Evolutionary conservation across 2,888 invertebrate genomes (phyloP), one percentile per base, ranked within the genome.

Genomic region (Pedicia rivosa): DNA sequence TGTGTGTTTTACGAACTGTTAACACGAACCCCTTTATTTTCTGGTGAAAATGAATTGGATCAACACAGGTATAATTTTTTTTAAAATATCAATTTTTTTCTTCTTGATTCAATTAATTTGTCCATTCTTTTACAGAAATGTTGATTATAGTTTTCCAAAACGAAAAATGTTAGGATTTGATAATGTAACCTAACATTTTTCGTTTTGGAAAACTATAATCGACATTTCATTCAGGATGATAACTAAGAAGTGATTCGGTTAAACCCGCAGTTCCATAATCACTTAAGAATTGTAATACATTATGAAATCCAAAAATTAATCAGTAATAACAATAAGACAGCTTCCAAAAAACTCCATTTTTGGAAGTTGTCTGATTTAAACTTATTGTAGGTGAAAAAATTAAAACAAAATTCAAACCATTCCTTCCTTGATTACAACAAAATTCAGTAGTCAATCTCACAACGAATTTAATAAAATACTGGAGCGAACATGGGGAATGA

Each of bases 1-100:
- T 78, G 78, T 51, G 75, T 77, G 19, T 74, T 72, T 52, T 78
- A 68, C 53, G 78, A 78, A 61, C 65, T 76, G 49, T 51, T 74
- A 35, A 73, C 72, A 44, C 56, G 74, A 36, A 65, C 70, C 43
- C 79, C 80, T 2, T 53, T 80, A 16, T 80, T 80, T 54, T 75
- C 79, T 30, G 80, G 80, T 9, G 64, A 65, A 2, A 74, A 73
- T 51, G 78, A 79, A 56, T 61, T 78, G 9, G 79, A 80, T 51
- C 78, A 79, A 38, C 56, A 59, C 42, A 57, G 57, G n/a, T n/a
- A 64, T 66, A 53, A 56, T 51, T 46, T 36, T 20, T 29, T 24
- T 26, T 20, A 29, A 14, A 27, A 20, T 25, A 20, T 25, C 15
- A n/a, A 13, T 13, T 27, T 12, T 25, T 3, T 27, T 16, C 13